Conservation (phyloP, 1,140 invertebrate species). For the Eciton burchellii region DNA sequence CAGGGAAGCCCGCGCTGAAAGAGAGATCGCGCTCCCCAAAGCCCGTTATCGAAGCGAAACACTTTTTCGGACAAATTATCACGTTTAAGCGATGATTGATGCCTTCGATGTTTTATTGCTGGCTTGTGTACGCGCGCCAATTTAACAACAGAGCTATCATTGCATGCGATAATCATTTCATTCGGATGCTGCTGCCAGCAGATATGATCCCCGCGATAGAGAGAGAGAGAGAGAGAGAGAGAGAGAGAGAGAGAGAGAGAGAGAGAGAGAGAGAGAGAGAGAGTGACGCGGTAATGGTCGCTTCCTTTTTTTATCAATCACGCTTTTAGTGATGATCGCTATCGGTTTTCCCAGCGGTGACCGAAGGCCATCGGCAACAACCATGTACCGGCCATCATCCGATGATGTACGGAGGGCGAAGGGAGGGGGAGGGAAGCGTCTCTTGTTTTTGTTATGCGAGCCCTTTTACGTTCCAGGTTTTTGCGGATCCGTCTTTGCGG, state of each 20-base stretch:
- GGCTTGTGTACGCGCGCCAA: slow-evolving; percentile 4
- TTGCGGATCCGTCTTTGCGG: slow-evolving; percentile 18
- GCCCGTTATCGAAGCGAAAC: not conserved
- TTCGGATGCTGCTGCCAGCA: slow-evolving; percentile 24
- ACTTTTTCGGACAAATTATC: slow-evolving; percentile 11
- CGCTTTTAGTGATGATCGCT: slow-evolving; percentile 77
- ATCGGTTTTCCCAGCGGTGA: slow-evolving; percentile 58
- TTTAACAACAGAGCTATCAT: slow-evolving; percentile 41
- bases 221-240: no score
- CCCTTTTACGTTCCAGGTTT: slow-evolving; percentile 40
- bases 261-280: no score
- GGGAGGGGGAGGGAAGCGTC: slow-evolving; percentile 15
- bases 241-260: no score
- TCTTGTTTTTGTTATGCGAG: slow-evolving; percentile 61
- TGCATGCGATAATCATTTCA: slow-evolving; percentile 44
- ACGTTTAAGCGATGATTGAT: slow-evolving; percentile 21
- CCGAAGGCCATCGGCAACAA: slow-evolving; percentile 38
- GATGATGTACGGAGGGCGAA: slow-evolving; percentile 48
- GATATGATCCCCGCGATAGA: slow-evolving; percentile 57
- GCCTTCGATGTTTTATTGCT: slow-evolving; percentile 35
- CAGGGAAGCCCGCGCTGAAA: not conserved
- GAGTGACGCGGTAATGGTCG: slow-evolving; percentile 19
- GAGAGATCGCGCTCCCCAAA: not conserved
- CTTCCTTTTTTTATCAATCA: slow-evolving; percentile 76
- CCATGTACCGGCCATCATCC: slow-evolving; percentile 47